These are phyloP conservation scores for Pemphredon lugubris DNA, from an alignment of 2,888 invertebrate species.

Conservation along the genomic window DNA sequence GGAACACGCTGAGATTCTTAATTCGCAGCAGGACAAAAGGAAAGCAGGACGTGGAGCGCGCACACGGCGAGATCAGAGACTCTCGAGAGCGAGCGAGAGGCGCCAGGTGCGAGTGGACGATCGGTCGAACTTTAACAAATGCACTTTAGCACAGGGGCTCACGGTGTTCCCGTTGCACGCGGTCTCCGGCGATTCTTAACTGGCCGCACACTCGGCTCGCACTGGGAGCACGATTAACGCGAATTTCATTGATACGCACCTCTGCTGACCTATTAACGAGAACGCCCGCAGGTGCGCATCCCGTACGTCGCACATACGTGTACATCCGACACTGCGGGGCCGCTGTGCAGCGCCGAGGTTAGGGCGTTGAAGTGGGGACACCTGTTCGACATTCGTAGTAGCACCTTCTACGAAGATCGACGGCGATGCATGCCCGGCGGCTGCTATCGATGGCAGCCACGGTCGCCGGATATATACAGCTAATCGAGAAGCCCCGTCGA, in stretches of 20 bases:
- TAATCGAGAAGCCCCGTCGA: slow-evolving; percentile 35
- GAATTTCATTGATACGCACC: slow-evolving; percentile 53
- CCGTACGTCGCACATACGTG: slow-evolving; percentile 55
- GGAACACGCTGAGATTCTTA: background rate
- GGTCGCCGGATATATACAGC: slow-evolving; percentile 23
- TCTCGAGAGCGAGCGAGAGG: slow-evolving; percentile 33
- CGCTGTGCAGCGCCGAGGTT: slow-evolving; percentile 57
- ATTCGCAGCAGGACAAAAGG: slow-evolving; percentile 9
- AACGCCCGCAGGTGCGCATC: slow-evolving; percentile 52
- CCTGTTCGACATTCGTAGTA: slow-evolving; percentile 67
- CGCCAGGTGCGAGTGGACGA: slow-evolving; percentile 42
- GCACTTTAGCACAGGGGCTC: slow-evolving; percentile 8
- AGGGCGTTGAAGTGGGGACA: slow-evolving; percentile 57
- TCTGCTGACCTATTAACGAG: slow-evolving; percentile 51
- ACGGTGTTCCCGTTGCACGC: slow-evolving; percentile 22
- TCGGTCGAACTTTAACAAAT: slow-evolving; percentile 24
- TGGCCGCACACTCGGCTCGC: background rate
- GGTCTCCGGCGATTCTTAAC: slow-evolving; percentile 19
- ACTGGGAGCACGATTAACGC: slow-evolving; percentile 10
- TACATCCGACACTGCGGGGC: slow-evolving; percentile 59
- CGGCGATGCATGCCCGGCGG: slow-evolving; percentile 15
- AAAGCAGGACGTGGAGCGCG: slow-evolving; percentile 29
- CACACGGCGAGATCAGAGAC: slow-evolving; percentile 22
- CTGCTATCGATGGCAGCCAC: slow-evolving; percentile 34
- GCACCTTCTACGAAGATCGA: slow-evolving; percentile 51